Percentiles rank a stretch among this genome's conserved stretches.
phyloP scores from a whole-genome alignment of 2,888 invertebrate genomes.

The Hesperia comma region DNA sequence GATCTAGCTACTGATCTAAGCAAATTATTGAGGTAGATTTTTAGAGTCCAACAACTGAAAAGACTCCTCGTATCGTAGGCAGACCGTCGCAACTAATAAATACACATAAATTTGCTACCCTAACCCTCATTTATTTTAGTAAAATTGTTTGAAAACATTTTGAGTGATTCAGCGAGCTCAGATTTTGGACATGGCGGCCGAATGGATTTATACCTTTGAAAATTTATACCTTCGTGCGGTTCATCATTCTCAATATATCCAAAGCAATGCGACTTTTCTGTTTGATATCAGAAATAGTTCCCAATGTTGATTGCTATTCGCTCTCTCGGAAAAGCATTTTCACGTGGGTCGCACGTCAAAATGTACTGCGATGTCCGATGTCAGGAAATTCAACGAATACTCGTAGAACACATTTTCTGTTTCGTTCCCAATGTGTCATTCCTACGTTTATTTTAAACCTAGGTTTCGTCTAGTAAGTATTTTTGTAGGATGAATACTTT shows the following conservation, averaged over 20 bases:
- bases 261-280: background rate
- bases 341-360: background rate
- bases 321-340: background rate
- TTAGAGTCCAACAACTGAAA: no score
- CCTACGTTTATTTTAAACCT: no score
- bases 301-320: background rate
- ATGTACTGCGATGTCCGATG: slow-evolving; percentile 2
- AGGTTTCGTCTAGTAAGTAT: no score
- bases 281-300: background rate
- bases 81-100: no score
- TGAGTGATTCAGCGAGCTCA: background rate
- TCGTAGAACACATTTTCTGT: background rate
- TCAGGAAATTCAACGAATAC: slow-evolving; percentile 6
- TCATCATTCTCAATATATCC: background rate
- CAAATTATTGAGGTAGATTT: no score
- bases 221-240: background rate
- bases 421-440: background rate
- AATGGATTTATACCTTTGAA: background rate
- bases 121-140: no score
- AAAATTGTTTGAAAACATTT: no score
- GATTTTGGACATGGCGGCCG: background rate
- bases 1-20: no score
- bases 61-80: no score
- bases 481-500: no score
- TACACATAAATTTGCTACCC: no score